Evolutionary conservation across 2,888 invertebrate genomes (phyloP), one percentile per base, ranked within the genome.

Genomic region (Clivina fossor): DNA sequence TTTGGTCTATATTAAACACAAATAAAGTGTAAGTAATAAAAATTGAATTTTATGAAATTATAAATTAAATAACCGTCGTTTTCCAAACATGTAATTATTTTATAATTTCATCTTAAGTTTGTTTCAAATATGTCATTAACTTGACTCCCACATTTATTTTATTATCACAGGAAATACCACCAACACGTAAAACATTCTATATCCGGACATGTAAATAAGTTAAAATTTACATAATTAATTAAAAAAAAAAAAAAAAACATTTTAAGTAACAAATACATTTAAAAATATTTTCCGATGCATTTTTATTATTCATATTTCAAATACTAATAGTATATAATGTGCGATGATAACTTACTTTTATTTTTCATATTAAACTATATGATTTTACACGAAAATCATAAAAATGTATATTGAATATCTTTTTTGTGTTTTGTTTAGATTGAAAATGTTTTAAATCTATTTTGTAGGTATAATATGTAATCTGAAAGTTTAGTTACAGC

Each of bases 81-180:
- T 26, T 26, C 9, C 9, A 26, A 30, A 30, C 9, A 3, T 16
- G 16, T 33, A 4, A 30, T 30, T 11, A 30, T 33, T 33, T 33
- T 4, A 33, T 33, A 4, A 33, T 3, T 47, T 47, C 33, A 9
- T 15, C 40, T 40, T 16, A 16, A 15, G 9, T 16, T 2, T 15
- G 37, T 15, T 15, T 37, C 15, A 22, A 4, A 26, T 28, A 44
- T 15, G 18, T n/a, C 33, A 35, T 24, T 22, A 37, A 15, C 26
- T 35, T 19, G 24, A 47, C 35, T 35, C 37, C 22, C 37, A 35
- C 35, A 37, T 8, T 44, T 48, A 22, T 24, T 11, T 11, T 37
- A 26, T 26, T 48, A 48, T 48, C 48, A n/a, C 48, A 35, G 48
- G 48, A 48, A 48, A 48, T 48, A 48, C 33, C 30, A 37, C 37